A percentile compares a stretch with the other conserved stretches of the same genome.
These are phyloP conservation scores for Pinna nobilis DNA, from an alignment of 1,140 invertebrate genomes.

Conservation along the genomic window DNA sequence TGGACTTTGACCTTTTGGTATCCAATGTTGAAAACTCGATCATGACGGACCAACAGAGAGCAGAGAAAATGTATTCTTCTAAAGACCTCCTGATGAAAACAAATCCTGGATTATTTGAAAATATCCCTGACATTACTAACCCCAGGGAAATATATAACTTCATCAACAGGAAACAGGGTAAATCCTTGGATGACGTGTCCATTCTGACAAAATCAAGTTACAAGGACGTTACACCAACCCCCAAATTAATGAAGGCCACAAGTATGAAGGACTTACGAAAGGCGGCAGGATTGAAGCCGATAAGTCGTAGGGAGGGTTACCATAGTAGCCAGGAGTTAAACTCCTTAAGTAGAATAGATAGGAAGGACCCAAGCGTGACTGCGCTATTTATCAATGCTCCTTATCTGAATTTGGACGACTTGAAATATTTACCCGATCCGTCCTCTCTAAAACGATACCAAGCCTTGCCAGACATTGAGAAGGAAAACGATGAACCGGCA, in stretches of 20 bases:
- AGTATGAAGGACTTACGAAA: conserved; percentile 6
- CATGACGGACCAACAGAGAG: conserved; percentile 11
- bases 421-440: conserved; percentile 16
- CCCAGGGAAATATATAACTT: conserved; percentile 36
- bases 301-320: neutral
- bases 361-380: conserved; percentile 28
- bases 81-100: conserved; percentile 27
- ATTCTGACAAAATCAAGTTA: neutral
- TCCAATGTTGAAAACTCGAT: conserved; percentile 28
- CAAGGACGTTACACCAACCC: neutral
- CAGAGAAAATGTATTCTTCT: neutral
- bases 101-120: conserved; percentile 28
- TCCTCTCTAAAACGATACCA: conserved; percentile 6
- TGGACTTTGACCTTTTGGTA: conserved; percentile 30
- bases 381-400: conserved; percentile 34
- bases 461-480: neutral
- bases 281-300: neutral
- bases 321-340: conserved; percentile 25
- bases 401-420: conserved; percentile 17
- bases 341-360: conserved; percentile 5
- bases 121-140: conserved; percentile 35
- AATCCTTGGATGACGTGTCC: conserved; percentile 7
- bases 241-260: neutral
- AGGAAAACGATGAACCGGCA: neutral
- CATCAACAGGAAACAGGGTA: conserved; percentile 2